Evolutionary conservation across 1,140 invertebrate species (phyloP).

Genomic region (Psix sp.): DNA sequence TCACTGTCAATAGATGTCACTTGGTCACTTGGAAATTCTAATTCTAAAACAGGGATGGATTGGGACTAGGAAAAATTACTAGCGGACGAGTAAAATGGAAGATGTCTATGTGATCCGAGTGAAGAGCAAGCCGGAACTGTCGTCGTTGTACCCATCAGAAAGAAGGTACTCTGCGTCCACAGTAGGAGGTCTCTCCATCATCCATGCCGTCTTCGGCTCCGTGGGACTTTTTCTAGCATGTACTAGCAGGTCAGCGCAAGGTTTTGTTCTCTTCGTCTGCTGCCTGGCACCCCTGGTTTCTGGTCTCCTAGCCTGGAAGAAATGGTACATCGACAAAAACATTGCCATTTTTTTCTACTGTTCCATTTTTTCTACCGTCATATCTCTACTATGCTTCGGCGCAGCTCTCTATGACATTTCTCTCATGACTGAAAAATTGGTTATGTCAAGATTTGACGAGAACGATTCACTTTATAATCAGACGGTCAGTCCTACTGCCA

Average conservation of each 20-base stretch:
- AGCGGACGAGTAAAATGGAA: constrained; percentile 78
- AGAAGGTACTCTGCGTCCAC: constrained; percentile 82
- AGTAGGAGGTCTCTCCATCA: constrained; percentile 80
- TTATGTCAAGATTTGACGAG: not conserved
- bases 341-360: constrained; percentile 80
- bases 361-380: constrained; percentile 58
- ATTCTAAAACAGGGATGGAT: no score
- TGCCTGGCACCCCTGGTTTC: constrained; percentile 77
- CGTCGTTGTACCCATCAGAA: constrained; percentile 81
- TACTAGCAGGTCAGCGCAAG: constrained; percentile 73
- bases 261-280: constrained; percentile 76
- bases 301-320: constrained; percentile 79
- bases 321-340: constrained; percentile 82
- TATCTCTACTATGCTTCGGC: constrained; percentile 58
- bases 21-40: no score
- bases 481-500: not conserved
- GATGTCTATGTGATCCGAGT: constrained; percentile 82
- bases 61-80: no score
- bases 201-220: constrained; percentile 78
- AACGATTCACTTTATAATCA: constrained; percentile 1
- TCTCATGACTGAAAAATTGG: constrained; percentile 2
- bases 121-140: constrained; percentile 79
- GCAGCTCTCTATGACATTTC: constrained; percentile 60
- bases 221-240: constrained; percentile 78
- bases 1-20: no score